Conservation (phyloP, 2,888 invertebrate genomes). For the Adelognathus sp. region DNA sequence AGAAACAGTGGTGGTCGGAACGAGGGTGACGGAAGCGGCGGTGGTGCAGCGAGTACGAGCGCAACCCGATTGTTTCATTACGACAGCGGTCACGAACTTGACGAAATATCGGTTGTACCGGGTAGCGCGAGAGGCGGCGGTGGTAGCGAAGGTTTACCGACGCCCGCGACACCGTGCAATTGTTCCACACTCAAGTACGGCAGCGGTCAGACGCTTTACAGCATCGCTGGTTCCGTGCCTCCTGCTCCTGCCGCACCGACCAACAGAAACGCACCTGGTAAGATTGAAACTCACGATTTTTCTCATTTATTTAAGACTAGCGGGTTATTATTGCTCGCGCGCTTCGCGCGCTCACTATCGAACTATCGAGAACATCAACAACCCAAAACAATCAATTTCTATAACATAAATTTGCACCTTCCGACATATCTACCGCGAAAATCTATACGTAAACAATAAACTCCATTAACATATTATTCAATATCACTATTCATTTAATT, state of each 20-base stretch:
- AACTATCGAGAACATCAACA: too few species aligned
- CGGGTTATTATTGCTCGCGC: too few species aligned
- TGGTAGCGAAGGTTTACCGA: constrained; percentile 75
- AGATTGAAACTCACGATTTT: constrained; percentile 60
- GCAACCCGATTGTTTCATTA: constrained; percentile 79
- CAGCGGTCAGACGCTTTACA: constrained; percentile 80
- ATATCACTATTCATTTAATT: too few species aligned
- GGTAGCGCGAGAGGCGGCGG: constrained; percentile 51
- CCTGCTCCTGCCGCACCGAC: constrained; percentile 75
- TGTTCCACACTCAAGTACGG: constrained; percentile 80
- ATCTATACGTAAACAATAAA: too few species aligned
- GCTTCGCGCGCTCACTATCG: too few species aligned
- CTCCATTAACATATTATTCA: too few species aligned
- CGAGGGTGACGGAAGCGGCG: constrained; percentile 70
- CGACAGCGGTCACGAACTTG: constrained; percentile 81
- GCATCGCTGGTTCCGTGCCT: constrained; percentile 78
- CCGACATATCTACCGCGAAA: too few species aligned
- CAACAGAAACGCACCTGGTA: constrained; percentile 72
- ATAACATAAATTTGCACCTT: too few species aligned
- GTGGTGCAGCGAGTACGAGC: constrained; percentile 75
- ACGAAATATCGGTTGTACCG: constrained; percentile 83
- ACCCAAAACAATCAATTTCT: too few species aligned
- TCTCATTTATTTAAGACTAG: too few species aligned
- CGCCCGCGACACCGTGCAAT: constrained; percentile 80
- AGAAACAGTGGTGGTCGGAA: constrained; percentile 64